Evolutionary conservation across 2,113 vertebrate species (phyloP), one percentile per base, ranked within the genome.

Genomic region (Elanoides forficatus): DNA sequence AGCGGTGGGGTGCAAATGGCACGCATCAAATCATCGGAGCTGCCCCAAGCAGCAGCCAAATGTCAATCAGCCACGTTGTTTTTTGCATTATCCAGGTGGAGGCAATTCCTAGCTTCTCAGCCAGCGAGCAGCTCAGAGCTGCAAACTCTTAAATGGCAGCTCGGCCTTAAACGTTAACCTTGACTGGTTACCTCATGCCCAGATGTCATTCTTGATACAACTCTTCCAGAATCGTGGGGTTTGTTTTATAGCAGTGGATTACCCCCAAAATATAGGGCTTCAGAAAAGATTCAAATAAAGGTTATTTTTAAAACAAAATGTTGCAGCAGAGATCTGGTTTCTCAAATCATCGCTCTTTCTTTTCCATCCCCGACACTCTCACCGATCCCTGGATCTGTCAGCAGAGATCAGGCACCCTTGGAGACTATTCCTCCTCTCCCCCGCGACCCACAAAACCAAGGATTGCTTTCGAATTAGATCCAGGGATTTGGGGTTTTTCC

Each of bases 381-480:
- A 23, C 10, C 0, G 2, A 55, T 15, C 34, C 40, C 50, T 30
- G 1, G 10, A 16, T 53, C 74, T 50, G 13, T 12, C 30, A 2
- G 83, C 43, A 56, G 30, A 15, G 25, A 80, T 10, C 36, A 34
- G 45, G 34, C 15, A 8, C 19, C 9, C 23, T 13, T 2, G 20
- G 66, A 59, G 36, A 21, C n/a, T 15, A 6, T 17, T 50, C 50
- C 47, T 29, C 22, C 72, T 62, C 63, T 56, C 23, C 63, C 13
- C 42, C 16, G 1, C 30, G 5, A 5, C 73, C 81, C 81, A 22
- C 21, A 38, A 47, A 82, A 29, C 2, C 81, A 15, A 36, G 21
- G n/a, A n/a, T 4, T 7, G 48, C 23, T 87, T 16, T 22, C 6
- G 11, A 66, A 40, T 0, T 0, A 72, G 21, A 76, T 0, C 15